Base-by-base conservation (phyloP, 2,113 vertebrate genomes). In the Entosphenus tridentatus region DNA sequence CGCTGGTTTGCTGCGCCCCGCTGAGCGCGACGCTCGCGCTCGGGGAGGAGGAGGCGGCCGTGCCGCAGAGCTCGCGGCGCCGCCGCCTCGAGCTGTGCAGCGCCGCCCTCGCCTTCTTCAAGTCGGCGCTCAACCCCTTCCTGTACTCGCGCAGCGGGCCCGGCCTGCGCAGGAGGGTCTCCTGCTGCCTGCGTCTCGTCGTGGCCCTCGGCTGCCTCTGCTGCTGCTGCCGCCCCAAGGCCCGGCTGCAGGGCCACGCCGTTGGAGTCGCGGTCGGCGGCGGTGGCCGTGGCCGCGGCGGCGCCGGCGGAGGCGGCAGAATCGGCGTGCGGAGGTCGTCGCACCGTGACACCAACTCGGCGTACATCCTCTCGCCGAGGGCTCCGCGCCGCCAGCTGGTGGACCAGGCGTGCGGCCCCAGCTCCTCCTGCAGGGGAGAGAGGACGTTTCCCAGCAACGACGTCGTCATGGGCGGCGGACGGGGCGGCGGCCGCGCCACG, bases 91-190 rank as follows among this genome's bases (percentile, higher is more conserved):
- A 96, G 77, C 79, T 96, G 55, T 90, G 89, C 12, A 86, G 90
- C 11, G 89, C 96, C 72, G 86, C 90, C 9, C 86, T 98, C 1
- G 84, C 95, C 71, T 90, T 96, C 74, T 82, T 95, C 73, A 95
- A 96, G 72, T 96, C 89, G 0, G 89, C 89, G 68, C 81, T 98
- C 73, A 96, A 98, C 73, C 93, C 93, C 7, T 98, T 98, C 57
- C 86, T 98, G 65, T 98, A 96, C 70, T 93, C 93, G 1, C 87
- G 92, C 13, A 95, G 88, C 81, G 95, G 93, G 1, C 82, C 86
- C 0, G 93, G 92, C 8, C 83, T 98, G 62, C 79, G 92, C 10
- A 83, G 86, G 56, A 84, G 87, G 1, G 83, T 87, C 56, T 80
- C 93, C 16, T 87, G 86, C 81, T 89, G 86, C 68, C 72, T 95